These are phyloP conservation scores for Tetramorium parvispinum DNA, from an alignment of 1,140 invertebrate species.

Conservation along the genomic window DNA sequence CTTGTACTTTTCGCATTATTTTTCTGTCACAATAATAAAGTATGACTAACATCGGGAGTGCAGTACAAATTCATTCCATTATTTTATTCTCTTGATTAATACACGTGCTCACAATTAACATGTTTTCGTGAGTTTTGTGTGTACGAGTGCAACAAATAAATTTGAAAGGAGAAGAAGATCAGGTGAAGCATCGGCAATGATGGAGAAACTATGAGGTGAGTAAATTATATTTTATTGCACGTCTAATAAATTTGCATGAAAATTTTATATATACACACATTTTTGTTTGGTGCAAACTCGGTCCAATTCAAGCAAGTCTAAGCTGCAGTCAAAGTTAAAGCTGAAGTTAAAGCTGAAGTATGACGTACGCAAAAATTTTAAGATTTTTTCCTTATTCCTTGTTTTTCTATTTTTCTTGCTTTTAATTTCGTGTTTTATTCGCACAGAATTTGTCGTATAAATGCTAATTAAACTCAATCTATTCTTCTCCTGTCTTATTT, in stretches of 20 bases:
- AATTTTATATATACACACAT: not conserved
- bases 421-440: not conserved
- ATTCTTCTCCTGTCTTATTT: not conserved
- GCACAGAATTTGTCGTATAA: not conserved
- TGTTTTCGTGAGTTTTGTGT: not conserved
- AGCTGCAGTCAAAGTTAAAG: not conserved
- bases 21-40: too few species aligned
- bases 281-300: not conserved
- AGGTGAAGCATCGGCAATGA: too few species aligned
- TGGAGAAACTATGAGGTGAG: too few species aligned
- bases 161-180: not conserved
- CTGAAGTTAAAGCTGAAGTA: constrained; percentile 30
- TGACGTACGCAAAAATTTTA: not conserved
- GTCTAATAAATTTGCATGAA: not conserved
- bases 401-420: not conserved
- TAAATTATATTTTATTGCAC: not conserved
- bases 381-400: too few species aligned
- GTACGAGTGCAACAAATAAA: not conserved
- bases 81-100: not conserved
- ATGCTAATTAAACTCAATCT: not conserved
- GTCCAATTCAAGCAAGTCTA: not conserved
- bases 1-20: too few species aligned
- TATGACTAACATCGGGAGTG: too few species aligned
- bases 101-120: not conserved
- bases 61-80: too few species aligned